phyloP scores from a whole-genome alignment of 2,888 invertebrate genomes.

The Tetragonula carbonaria region DNA sequence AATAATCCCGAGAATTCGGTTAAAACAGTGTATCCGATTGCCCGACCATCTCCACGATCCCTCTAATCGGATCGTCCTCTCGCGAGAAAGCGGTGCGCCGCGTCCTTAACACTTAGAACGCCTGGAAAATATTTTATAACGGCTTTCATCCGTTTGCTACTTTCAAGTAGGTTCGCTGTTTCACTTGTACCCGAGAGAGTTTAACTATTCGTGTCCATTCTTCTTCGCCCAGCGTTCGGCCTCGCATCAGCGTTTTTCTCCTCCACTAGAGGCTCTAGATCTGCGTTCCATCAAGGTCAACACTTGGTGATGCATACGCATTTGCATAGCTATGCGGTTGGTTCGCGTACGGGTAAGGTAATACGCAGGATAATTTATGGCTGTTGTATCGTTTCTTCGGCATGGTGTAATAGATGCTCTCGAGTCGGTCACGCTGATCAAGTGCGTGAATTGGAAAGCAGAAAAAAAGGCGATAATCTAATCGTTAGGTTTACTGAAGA shows the following conservation, averaged over 20 bases:
- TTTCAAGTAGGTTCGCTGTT: constrained; percentile 62
- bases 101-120: constrained; percentile 64
- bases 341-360: too few species aligned
- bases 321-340: neutral
- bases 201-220: neutral
- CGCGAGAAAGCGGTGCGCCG: constrained; percentile 49
- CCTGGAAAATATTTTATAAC: constrained; percentile 57
- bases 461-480: neutral
- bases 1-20: neutral
- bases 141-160: constrained; percentile 52
- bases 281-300: constrained; percentile 39
- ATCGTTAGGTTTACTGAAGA: too few species aligned
- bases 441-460: neutral
- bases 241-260: neutral
- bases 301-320: neutral
- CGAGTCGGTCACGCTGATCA: neutral
- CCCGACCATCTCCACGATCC: neutral
- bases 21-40: neutral
- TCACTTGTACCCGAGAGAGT: constrained; percentile 47
- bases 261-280: neutral
- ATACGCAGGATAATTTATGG: neutral
- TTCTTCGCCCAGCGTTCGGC: too few species aligned
- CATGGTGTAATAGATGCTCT: neutral
- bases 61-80: constrained; percentile 29
- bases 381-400: neutral